A percentile compares a stretch with the other conserved stretches of the same genome.
Conservation (phyloP, 2,113 vertebrate genomes). For the Paedocypris sp. region DNA sequence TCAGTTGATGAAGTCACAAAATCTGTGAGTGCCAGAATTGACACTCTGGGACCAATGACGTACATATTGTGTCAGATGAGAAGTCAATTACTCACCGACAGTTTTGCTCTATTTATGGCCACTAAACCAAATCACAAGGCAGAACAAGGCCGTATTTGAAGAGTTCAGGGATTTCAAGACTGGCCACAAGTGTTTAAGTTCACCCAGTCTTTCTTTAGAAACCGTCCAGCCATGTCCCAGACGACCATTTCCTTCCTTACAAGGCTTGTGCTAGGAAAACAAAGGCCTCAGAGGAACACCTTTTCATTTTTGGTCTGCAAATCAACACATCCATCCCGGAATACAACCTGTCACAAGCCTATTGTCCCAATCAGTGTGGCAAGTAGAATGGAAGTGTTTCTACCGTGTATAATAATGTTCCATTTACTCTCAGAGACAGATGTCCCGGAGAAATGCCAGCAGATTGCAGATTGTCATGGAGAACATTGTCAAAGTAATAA, state of each 20-base stretch:
- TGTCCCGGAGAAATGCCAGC: conserved; percentile 19
- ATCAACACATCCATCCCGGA: background rate
- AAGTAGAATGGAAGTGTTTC: conserved; percentile 12
- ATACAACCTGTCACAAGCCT: background rate
- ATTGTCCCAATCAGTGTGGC: conserved; percentile 6
- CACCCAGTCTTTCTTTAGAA: background rate
- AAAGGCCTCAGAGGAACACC: background rate
- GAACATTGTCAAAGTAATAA: conserved; percentile 24
- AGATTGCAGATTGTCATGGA: conserved; percentile 26
- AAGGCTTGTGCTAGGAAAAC: background rate
- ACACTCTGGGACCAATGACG: background rate
- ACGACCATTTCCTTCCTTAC: background rate
- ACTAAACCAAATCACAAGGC: background rate
- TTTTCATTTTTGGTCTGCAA: background rate
- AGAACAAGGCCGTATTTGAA: background rate
- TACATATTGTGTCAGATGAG: background rate
- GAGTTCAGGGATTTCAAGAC: background rate
- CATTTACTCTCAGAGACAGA: conserved; percentile 21
- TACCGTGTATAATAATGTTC: conserved; percentile 16
- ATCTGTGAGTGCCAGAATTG: background rate
- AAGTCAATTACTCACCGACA: conserved; percentile 6
- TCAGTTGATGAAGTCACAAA: background rate
- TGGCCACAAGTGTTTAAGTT: background rate
- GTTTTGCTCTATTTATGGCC: background rate
- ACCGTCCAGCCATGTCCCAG: background rate